A percentile compares a stretch with the other conserved stretches of the same genome.
Evolutionary conservation across 2,113 vertebrate genomes (phyloP).

Genomic region (Gambusia affinis): DNA sequence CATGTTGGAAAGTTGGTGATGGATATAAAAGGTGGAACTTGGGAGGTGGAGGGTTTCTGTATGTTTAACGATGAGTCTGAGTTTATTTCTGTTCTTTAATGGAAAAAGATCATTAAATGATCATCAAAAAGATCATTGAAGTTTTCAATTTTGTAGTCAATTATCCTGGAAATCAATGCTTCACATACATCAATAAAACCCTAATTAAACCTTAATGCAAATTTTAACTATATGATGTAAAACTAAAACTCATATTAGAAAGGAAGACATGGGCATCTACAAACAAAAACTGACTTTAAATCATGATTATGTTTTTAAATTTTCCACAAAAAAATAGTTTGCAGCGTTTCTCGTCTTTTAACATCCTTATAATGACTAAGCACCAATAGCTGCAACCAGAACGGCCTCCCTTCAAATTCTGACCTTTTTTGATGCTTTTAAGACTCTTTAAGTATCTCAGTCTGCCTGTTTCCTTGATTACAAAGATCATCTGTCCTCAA

Average conservation of each 20-base stretch:
- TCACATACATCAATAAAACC: background rate
- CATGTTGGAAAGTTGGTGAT: too few species aligned
- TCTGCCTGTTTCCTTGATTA: slow-evolving; percentile 38
- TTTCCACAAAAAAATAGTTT: background rate
- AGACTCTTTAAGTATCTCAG: background rate
- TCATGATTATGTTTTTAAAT: background rate
- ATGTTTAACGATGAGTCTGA: too few species aligned
- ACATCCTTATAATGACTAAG: background rate
- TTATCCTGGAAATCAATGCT: background rate
- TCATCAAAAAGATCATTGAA: background rate
- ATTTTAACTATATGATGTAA: background rate
- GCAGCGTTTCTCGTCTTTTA: background rate
- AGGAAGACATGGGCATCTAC: background rate
- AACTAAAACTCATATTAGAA: background rate
- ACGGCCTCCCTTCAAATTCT: background rate
- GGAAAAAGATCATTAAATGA: background rate
- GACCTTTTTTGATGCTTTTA: background rate
- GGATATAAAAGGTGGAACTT: too few species aligned
- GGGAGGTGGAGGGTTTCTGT: too few species aligned
- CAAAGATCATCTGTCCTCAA: slow-evolving; percentile 37
- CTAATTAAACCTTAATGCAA: background rate
- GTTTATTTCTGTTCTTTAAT: too few species aligned
- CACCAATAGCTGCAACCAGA: background rate
- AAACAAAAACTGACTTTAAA: background rate
- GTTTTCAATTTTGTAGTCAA: background rate